phyloP scores from a whole-genome alignment of 2,113 vertebrate species.

The Equus przewalskii region DNA sequence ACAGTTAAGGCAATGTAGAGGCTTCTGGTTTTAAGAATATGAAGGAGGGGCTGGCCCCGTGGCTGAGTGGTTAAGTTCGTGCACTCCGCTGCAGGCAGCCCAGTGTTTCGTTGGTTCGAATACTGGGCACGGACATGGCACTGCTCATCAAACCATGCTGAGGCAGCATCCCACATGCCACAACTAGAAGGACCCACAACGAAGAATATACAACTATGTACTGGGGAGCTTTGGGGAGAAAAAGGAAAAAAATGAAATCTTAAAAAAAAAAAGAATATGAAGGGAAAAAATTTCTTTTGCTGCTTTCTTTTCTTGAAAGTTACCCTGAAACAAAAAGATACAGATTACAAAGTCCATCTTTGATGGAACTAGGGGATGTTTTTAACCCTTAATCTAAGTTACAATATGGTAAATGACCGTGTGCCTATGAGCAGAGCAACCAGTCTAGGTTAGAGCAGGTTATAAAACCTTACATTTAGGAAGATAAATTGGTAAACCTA shows the following conservation, averaged over 20 bases:
- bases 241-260: too few relatives aligned
- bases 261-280: neutral
- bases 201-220: too few relatives aligned
- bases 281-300: neutral
- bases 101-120: too few relatives aligned
- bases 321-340: neutral
- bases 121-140: too few relatives aligned
- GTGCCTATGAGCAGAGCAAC: neutral
- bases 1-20: neutral
- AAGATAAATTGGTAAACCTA: conserved; percentile 31
- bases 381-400: conserved; percentile 26
- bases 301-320: neutral
- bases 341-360: neutral
- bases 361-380: neutral
- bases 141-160: too few relatives aligned
- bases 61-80: too few relatives aligned
- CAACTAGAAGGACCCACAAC: too few relatives aligned
- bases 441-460: neutral
- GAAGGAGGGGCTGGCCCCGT: neutral
- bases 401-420: neutral
- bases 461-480: conserved; percentile 27
- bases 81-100: too few relatives aligned
- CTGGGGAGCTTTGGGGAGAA: too few relatives aligned
- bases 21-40: neutral
- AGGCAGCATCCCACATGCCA: too few relatives aligned